Base-by-base conservation (phyloP, 2,797 vertebrate species). In the Balearica regulorum region DNA sequence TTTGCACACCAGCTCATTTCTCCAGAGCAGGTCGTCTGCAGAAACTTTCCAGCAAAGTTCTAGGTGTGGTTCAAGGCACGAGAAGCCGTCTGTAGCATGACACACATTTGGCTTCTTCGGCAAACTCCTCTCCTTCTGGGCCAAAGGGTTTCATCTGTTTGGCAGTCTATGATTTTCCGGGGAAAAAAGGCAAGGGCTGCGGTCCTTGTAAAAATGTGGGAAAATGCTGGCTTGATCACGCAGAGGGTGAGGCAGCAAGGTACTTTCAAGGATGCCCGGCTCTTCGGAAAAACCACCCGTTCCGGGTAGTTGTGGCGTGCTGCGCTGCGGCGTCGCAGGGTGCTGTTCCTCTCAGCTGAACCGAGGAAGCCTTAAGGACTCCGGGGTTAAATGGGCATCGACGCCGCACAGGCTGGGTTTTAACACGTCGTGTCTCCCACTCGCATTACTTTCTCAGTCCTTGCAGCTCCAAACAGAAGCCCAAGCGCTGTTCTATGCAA, bases 321-420 rank as follows among this genome's bases (percentile, higher is more conserved):
- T 25, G 64, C 0, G 6, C 19, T 39, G 21, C 53, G 6, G n/a
- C 1, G 0, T 9, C 22, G 66, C 6, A 8, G 28, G 29, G 22
- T n/a, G 20, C 46, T 39, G 33, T 29, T 72, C 26, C 41, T 29
- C 49, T 26, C 7, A 1, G 29, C 12, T 14, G n/a, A 58, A 28
- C 16, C 5, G 16, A 29, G 54, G 17, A 29, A 49, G 10, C 58
- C 39, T 41, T 31, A 29, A 71, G 65, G 58, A 9, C 41, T 87
- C 6, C 0, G 2, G 9, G 24, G 28, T 62, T 70, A 19, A 72
- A 29, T 1, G 24, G n/a, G 6, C 10, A 26, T 26, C 0, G 0
- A 28, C 25, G 35, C 48, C 62, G 46, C 15, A 33, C 21, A 43
- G 65, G n/a, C 54, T 48, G 28, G 10, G 46, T 31, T 54, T 64